Conservation (phyloP, 1,140 invertebrate species). For the Ephestia elutella region DNA sequence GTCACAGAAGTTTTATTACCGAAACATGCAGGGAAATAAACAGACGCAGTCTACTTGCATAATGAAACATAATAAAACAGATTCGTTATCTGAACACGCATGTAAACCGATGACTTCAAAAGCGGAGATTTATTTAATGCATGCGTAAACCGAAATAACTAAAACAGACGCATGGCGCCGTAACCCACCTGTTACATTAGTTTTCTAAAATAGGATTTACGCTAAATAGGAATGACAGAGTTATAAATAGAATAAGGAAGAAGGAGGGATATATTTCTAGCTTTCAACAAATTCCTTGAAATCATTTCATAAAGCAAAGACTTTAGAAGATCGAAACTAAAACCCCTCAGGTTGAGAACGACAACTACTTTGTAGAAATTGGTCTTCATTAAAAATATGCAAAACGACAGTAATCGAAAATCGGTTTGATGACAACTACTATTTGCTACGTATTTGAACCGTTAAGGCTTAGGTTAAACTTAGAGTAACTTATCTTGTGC, state of each 20-base stretch:
- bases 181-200: conserved; percentile 53
- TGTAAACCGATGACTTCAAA: conserved; percentile 51
- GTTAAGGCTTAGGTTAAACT: no score
- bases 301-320: not conserved
- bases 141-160: conserved; percentile 47
- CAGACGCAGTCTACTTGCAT: not conserved
- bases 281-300: not conserved
- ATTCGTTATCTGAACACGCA: conserved; percentile 29
- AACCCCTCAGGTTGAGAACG: no score
- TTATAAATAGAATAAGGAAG: conserved; percentile 35
- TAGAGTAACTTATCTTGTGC: no score
- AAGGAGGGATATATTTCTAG: not conserved
- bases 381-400: no score
- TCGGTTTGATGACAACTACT: no score
- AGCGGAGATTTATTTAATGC: conserved; percentile 53
- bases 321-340: not conserved
- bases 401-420: no score
- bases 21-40: not conserved
- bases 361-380: no score
- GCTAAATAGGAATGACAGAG: conserved; percentile 48
- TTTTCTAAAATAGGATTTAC: conserved; percentile 51
- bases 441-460: no score
- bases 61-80: conserved; percentile 23
- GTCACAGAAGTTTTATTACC: not conserved
- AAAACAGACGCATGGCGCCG: conserved; percentile 32